These are phyloP conservation scores for Papilio xuthus DNA, from an alignment of 1,140 invertebrate species.

Conservation along the genomic window DNA sequence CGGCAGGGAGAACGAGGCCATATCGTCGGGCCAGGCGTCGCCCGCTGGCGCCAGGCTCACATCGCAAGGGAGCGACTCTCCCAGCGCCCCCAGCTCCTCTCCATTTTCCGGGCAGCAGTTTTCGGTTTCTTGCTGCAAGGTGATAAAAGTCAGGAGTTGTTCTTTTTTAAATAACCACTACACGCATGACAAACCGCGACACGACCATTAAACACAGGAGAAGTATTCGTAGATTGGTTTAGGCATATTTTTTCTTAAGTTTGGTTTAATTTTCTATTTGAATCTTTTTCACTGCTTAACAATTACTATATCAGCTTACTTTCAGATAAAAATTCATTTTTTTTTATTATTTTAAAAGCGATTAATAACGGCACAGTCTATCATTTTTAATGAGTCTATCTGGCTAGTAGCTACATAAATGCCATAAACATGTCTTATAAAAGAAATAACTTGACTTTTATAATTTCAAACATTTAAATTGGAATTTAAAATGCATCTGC, in stretches of 20 bases:
- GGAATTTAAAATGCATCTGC: neutral
- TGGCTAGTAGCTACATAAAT: neutral
- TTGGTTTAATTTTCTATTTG: too few species aligned
- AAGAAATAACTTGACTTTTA: neutral
- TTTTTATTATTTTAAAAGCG: too few species aligned
- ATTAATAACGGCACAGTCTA: too few species aligned
- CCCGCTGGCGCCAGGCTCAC: conserved; percentile 63
- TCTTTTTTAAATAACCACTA: too few species aligned
- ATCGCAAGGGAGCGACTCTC: conserved; percentile 66
- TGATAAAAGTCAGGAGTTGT: neutral
- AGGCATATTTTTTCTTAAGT: too few species aligned
- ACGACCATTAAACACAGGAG: too few species aligned
- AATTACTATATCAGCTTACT: too few species aligned
- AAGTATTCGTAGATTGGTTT: too few species aligned
- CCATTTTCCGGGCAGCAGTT: conserved; percentile 75
- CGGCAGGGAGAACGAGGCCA: conserved; percentile 90
- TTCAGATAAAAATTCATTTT: too few species aligned
- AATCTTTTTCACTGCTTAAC: too few species aligned
- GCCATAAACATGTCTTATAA: neutral
- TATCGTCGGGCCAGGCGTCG: conserved; percentile 87
- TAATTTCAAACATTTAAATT: neutral
- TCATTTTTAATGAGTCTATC: too few species aligned
- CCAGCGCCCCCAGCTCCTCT: conserved; percentile 63
- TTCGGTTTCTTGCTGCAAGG: conserved; percentile 67
- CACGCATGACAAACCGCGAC: too few species aligned